Conservation (phyloP, 2,113 vertebrate genomes). For the Nannospalax galili region DNA sequence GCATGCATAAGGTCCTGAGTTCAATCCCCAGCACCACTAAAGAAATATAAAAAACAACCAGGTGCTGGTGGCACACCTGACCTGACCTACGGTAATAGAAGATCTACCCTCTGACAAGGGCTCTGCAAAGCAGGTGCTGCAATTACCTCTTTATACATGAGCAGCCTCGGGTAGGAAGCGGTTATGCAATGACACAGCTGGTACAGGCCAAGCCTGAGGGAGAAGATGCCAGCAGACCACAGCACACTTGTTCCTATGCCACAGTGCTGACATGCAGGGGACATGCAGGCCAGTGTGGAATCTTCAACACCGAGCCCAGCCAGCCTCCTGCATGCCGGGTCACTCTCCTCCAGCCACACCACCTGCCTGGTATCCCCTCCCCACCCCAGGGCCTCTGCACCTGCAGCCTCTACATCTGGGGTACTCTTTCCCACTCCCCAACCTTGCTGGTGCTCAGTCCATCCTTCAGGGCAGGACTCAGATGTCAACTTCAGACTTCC, state of each 20-base stretch:
- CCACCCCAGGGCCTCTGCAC: background rate
- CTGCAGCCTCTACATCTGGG: background rate
- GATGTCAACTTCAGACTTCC: background rate
- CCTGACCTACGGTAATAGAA: no score
- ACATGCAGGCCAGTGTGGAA: background rate
- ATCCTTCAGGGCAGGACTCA: background rate
- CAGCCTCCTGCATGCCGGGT: background rate
- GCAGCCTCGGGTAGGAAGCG: background rate
- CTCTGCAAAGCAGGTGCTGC: background rate
- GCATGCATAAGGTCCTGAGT: background rate
- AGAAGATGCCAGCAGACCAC: background rate
- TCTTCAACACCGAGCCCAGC: background rate
- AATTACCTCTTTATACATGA: background rate
- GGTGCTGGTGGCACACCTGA: no score
- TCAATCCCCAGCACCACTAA: no score
- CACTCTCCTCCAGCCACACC: background rate
- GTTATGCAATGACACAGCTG: background rate
- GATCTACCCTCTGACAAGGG: background rate
- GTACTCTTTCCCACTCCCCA: background rate
- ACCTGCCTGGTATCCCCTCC: background rate
- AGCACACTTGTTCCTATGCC: background rate
- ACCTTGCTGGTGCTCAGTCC: background rate
- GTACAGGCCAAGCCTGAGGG: background rate
- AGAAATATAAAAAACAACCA: background rate
- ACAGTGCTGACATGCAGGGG: background rate